These are phyloP conservation scores for Chrysopilus asiliformis DNA, from an alignment of 2,888 invertebrate species.

Conservation along the genomic window DNA sequence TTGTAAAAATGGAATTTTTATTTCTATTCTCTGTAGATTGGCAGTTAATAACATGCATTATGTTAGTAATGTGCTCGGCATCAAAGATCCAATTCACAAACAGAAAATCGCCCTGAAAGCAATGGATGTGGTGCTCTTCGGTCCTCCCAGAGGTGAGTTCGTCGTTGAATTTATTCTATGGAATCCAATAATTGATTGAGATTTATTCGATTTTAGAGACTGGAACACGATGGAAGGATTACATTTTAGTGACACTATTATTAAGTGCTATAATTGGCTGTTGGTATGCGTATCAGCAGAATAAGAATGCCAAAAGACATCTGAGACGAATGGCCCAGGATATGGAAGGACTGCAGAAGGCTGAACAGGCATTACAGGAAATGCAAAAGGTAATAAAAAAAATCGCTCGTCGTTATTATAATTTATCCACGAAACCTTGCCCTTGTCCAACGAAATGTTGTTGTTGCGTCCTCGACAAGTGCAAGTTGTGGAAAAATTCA, in stretches of 20 bases:
- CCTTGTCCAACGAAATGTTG: too few relatives aligned
- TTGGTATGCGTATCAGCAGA: conserved; percentile 85
- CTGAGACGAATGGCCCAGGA: conserved; percentile 85
- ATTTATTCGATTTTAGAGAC: conserved; percentile 41
- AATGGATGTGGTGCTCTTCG: conserved; percentile 97
- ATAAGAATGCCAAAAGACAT: conserved; percentile 74
- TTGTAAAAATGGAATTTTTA: conserved; percentile 3
- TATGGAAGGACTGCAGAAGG: conserved; percentile 82
- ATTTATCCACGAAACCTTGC: too few relatives aligned
- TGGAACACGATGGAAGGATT: conserved; percentile 76
- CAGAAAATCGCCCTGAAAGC: conserved; percentile 96
- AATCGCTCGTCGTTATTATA: too few relatives aligned
- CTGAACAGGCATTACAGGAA: conserved; percentile 74
- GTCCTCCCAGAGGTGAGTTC: conserved; percentile 82
- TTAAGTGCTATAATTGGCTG: conserved; percentile 75
- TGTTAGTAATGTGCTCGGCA: conserved; percentile 74
- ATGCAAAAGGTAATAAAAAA: conserved; percentile 56
- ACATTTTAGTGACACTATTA: conserved; percentile 69
- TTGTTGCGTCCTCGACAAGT: too few relatives aligned
- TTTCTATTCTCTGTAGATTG: conserved; percentile 46
- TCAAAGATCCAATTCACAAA: conserved; percentile 96
- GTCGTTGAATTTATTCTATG: neutral
- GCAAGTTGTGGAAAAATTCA: too few relatives aligned
- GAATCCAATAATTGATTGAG: neutral
- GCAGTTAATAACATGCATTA: conserved; percentile 91